A percentile compares a stretch with the other conserved stretches of the same genome.
Conservation (phyloP, 2,888 invertebrate species). For the Periphyllus acericola region DNA sequence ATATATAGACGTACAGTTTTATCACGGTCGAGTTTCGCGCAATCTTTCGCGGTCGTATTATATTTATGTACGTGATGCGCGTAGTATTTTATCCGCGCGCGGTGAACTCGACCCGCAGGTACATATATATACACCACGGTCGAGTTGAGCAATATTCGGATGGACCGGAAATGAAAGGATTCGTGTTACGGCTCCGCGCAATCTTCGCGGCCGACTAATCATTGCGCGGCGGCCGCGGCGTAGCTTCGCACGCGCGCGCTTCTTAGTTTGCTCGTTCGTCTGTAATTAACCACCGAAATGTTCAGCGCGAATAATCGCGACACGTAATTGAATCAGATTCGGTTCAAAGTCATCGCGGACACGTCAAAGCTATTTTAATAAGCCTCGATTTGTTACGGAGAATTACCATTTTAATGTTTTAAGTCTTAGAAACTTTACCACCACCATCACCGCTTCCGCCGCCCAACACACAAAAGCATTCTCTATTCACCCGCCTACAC, state of each 20-base stretch:
- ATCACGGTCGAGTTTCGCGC: neutral
- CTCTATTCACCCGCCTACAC: neutral
- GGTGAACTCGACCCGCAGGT: neutral
- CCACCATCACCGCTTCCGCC: neutral
- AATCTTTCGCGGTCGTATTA: neutral
- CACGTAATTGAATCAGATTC: slow-evolving; percentile 33
- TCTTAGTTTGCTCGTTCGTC: slow-evolving; percentile 45
- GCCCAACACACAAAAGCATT: neutral
- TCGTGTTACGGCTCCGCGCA: neutral
- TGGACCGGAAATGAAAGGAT: slow-evolving; percentile 34
- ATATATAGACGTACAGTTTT: neutral
- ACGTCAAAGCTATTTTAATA: slow-evolving; percentile 32
- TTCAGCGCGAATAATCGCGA: slow-evolving; percentile 8
- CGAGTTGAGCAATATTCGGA: slow-evolving; percentile 17
- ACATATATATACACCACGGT: neutral
- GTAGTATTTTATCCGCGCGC: neutral
- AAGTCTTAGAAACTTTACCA: neutral
- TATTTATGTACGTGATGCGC: neutral
- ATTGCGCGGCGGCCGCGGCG: neutral
- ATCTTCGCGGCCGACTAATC: slow-evolving; percentile 30
- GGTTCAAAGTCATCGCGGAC: slow-evolving; percentile 19
- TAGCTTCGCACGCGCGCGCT: neutral
- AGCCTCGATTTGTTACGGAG: neutral
- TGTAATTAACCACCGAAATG: slow-evolving; percentile 39
- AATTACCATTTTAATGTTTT: neutral